These are phyloP conservation scores for Ailurus styani DNA, from an alignment of 2,113 vertebrate species.

Conservation along the genomic window DNA sequence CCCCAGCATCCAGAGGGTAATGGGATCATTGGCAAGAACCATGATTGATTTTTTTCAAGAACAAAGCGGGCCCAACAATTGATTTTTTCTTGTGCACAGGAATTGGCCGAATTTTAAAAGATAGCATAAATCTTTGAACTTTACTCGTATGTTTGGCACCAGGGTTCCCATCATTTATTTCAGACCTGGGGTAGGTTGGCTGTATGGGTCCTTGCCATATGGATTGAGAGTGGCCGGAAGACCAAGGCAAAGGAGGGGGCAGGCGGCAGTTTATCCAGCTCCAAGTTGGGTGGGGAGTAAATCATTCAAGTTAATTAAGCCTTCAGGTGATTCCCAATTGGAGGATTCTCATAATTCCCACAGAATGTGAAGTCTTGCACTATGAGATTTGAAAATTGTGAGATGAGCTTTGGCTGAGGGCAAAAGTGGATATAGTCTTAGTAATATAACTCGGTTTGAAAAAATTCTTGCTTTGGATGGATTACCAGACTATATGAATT, in stretches of 20 bases:
- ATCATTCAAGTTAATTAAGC: not conserved
- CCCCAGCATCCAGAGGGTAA: slow-evolving; percentile 59
- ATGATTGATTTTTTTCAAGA: slow-evolving; percentile 69
- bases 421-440: not conserved
- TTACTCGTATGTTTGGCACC: slow-evolving; percentile 42
- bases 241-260: not conserved
- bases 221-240: not conserved
- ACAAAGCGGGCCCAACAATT: slow-evolving; percentile 65
- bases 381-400: not conserved
- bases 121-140: slow-evolving; percentile 68
- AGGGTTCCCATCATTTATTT: slow-evolving; percentile 41
- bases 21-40: slow-evolving; percentile 66
- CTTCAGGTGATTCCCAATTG: not conserved
- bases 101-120: slow-evolving; percentile 66
- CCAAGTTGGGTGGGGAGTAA: not conserved
- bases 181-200: not conserved
- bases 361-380: not conserved
- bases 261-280: not conserved
- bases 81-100: slow-evolving; percentile 48
- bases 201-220: not conserved
- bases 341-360: not conserved
- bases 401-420: not conserved
- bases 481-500: not conserved
- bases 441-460: not conserved
- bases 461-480: not conserved